Conservation (phyloP, 2,113 vertebrate genomes). For the Thalassoma bifasciatum region DNA sequence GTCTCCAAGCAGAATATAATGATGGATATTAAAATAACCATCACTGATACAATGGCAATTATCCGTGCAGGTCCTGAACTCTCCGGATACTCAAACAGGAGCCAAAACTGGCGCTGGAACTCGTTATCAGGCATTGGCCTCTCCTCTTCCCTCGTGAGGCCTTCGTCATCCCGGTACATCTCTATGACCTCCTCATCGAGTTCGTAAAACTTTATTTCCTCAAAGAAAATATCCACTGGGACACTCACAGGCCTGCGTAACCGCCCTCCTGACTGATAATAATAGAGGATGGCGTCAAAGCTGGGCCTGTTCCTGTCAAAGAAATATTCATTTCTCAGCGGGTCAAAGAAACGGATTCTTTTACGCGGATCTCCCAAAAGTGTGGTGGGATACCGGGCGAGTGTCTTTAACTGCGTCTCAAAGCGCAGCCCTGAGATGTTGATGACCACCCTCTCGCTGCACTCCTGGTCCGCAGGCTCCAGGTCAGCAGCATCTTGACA, state of each 20-base stretch:
- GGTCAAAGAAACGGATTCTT: slow-evolving; percentile 93
- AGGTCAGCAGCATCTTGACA: slow-evolving; percentile 68
- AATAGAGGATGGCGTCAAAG: slow-evolving; percentile 95
- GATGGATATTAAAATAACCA: slow-evolving; percentile 92
- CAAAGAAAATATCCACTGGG: slow-evolving; percentile 92
- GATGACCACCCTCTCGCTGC: slow-evolving; percentile 91
- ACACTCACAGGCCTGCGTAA: slow-evolving; percentile 91
- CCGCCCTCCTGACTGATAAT: slow-evolving; percentile 93
- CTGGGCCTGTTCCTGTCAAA: slow-evolving; percentile 95
- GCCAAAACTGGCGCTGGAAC: slow-evolving; percentile 90
- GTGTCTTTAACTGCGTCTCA: slow-evolving; percentile 93
- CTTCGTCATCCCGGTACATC: slow-evolving; percentile 90
- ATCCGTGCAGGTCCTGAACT: slow-evolving; percentile 88
- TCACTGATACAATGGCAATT: slow-evolving; percentile 90
- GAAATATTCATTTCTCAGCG: slow-evolving; percentile 93
- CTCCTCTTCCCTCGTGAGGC: slow-evolving; percentile 88
- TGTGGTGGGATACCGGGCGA: slow-evolving; percentile 90
- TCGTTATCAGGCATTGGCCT: slow-evolving; percentile 87
- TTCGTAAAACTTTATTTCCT: slow-evolving; percentile 94
- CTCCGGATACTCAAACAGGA: slow-evolving; percentile 92
- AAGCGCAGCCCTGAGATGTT: slow-evolving; percentile 96
- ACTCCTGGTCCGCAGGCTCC: slow-evolving; percentile 80
- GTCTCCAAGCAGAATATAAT: slow-evolving; percentile 94
- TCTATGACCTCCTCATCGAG: slow-evolving; percentile 88
- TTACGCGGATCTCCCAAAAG: slow-evolving; percentile 91